Percentiles rank a stretch among this genome's conserved stretches.
phyloP scores from a whole-genome alignment of 2,888 invertebrate genomes.

The Volucella bombylans region DNA sequence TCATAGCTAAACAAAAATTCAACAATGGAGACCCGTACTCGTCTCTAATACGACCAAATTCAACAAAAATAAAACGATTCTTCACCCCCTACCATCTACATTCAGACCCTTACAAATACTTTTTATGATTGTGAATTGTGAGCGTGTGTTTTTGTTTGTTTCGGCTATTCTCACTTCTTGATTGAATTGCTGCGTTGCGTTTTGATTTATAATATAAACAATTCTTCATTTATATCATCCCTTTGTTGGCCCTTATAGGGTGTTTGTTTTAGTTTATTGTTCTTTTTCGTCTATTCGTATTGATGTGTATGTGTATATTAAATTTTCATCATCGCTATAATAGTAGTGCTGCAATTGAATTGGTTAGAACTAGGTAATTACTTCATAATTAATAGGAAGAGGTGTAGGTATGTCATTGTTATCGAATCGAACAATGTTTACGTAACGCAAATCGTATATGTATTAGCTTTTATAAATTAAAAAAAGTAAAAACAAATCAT shows the following conservation, averaged over 20 bases:
- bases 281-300: not conserved
- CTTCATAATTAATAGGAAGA: not conserved
- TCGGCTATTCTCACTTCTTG: conserved; percentile 5
- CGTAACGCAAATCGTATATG: not conserved
- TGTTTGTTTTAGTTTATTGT: too few relatives aligned
- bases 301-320: conserved; percentile 4
- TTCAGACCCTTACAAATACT: too few relatives aligned
- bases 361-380: not conserved
- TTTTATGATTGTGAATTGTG: not conserved
- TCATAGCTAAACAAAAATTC: conserved; percentile 42
- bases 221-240: not conserved
- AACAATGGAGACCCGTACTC: conserved; percentile 6
- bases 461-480: conserved; percentile 15
- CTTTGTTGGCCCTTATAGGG: too few relatives aligned
- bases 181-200: conserved; percentile 18
- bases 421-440: not conserved
- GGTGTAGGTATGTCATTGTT: not conserved
- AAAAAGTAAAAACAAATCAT: conserved; percentile 18
- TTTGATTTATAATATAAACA: conserved; percentile 23
- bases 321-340: not conserved
- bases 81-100: not conserved
- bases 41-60: conserved; percentile 2
- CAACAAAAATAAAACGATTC: not conserved
- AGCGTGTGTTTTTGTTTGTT: not conserved
- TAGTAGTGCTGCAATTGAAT: too few relatives aligned